A percentile compares a stretch with the other conserved stretches of the same genome.
phyloP scores from a whole-genome alignment of 2,113 vertebrate species.

The Hoplias malabaricus region DNA sequence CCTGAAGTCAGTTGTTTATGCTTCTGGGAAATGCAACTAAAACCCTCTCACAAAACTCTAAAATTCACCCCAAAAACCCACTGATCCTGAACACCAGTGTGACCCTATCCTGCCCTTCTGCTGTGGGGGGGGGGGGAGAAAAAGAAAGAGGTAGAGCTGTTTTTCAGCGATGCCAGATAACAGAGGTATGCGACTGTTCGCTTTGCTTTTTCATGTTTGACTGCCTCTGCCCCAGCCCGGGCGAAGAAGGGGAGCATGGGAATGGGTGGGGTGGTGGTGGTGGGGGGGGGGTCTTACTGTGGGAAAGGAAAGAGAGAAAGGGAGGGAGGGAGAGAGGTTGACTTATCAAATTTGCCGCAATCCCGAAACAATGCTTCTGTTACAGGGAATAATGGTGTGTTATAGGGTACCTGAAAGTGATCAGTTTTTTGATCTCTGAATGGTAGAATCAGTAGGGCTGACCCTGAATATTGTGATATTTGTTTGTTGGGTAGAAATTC shows the following conservation, averaged over 20 bases:
- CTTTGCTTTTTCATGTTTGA: conserved; percentile 57
- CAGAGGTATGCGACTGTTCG: conserved; percentile 63
- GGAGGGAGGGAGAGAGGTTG: not conserved
- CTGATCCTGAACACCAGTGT: conserved; percentile 49
- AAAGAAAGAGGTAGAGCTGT: conserved; percentile 48
- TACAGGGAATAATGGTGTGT: not conserved
- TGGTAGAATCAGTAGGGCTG: too few relatives aligned
- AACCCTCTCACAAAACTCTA: not conserved
- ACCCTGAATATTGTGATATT: too few relatives aligned
- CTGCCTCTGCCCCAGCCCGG: conserved; percentile 35
- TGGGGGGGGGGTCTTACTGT: not conserved
- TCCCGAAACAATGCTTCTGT: not conserved
- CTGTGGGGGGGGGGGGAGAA: conserved; percentile 69
- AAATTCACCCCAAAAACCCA: conserved; percentile 9
- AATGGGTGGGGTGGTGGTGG: not conserved
- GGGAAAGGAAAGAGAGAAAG: not conserved
- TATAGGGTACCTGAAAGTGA: not conserved
- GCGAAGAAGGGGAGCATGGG: not conserved
- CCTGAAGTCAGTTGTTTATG: conserved; percentile 61
- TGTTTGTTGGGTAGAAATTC: too few relatives aligned
- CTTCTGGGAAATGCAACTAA: conserved; percentile 31
- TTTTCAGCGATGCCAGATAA: conserved; percentile 69
- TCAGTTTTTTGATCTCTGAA: too few relatives aligned
- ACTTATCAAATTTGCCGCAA: not conserved
- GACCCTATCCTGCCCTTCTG: conserved; percentile 70